Evolutionary conservation across 2,888 invertebrate species (phyloP).

Genomic region (Deroplatys truncata): DNA sequence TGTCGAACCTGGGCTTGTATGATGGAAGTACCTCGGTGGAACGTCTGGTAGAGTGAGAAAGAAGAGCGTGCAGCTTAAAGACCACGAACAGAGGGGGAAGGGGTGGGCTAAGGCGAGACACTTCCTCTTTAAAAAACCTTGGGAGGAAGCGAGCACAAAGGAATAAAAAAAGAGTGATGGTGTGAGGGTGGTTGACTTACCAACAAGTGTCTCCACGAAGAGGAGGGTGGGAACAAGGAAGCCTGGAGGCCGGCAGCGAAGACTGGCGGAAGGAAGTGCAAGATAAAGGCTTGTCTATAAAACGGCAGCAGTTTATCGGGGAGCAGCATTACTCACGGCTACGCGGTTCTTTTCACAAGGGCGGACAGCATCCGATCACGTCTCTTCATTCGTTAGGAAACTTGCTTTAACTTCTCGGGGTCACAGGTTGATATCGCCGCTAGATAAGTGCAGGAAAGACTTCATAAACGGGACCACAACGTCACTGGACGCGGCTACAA

Average conservation of each 20-base stretch:
- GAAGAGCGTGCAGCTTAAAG: neutral
- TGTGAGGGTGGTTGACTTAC: slow-evolving; percentile 33
- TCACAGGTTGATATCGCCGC: neutral
- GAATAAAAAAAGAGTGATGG: neutral
- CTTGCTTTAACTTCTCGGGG: neutral
- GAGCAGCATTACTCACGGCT: slow-evolving; percentile 17
- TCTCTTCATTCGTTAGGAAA: neutral
- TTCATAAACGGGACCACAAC: no score
- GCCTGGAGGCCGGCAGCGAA: slow-evolving; percentile 31
- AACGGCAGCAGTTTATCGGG: neutral
- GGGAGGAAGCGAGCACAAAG: slow-evolving; percentile 18
- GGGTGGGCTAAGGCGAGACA: neutral
- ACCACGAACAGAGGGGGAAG: neutral
- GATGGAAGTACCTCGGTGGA: neutral
- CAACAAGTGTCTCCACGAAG: slow-evolving; percentile 38
- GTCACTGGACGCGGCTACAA: no score
- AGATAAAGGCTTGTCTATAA: neutral
- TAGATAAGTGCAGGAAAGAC: neutral
- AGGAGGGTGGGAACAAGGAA: slow-evolving; percentile 30
- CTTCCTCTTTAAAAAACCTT: slow-evolving; percentile 20
- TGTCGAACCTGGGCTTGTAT: neutral
- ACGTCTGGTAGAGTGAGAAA: neutral
- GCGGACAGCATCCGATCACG: neutral
- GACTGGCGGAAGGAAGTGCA: neutral
- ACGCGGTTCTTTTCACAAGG: neutral